phyloP scores from a whole-genome alignment of 2,113 vertebrate genomes.

The Anguilla rostrata region DNA sequence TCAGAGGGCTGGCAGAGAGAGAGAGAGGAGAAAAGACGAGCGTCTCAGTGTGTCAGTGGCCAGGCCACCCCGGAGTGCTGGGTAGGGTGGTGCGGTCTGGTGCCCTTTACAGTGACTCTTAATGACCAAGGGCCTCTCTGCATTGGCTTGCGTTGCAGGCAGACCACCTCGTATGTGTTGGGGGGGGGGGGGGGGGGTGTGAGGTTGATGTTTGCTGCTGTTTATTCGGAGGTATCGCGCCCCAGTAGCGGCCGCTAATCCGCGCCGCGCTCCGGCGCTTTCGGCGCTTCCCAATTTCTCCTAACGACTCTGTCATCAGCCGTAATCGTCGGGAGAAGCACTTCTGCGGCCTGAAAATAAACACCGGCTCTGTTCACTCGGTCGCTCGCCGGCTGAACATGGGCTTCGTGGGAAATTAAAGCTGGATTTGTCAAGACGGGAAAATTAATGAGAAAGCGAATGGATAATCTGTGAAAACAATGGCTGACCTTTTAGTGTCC shows the following conservation, averaged over 20 bases:
- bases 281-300: constrained; percentile 8
- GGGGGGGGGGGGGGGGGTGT: too few relatives aligned
- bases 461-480: not conserved
- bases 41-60: not conserved
- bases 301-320: constrained; percentile 29
- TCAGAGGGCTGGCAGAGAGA: not conserved
- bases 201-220: not conserved
- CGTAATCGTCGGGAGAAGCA: constrained; percentile 34
- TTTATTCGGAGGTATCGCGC: constrained; percentile 17
- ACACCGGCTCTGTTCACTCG: not conserved
- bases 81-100: not conserved
- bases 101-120: not conserved
- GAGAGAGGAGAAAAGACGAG: not conserved
- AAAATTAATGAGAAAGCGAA: constrained; percentile 10
- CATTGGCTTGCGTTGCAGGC: not conserved
- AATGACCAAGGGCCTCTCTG: not conserved
- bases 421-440: constrained; percentile 9
- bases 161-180: not conserved
- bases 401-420: constrained; percentile 28
- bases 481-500: not conserved
- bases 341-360: constrained; percentile 39
- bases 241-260: not conserved
- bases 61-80: not conserved
- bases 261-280: not conserved
- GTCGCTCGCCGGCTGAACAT: constrained; percentile 3